Evolutionary conservation across 2,113 vertebrate species (phyloP), one percentile per base, ranked within the genome.

Genomic region (Nesogale talazaci): DNA sequence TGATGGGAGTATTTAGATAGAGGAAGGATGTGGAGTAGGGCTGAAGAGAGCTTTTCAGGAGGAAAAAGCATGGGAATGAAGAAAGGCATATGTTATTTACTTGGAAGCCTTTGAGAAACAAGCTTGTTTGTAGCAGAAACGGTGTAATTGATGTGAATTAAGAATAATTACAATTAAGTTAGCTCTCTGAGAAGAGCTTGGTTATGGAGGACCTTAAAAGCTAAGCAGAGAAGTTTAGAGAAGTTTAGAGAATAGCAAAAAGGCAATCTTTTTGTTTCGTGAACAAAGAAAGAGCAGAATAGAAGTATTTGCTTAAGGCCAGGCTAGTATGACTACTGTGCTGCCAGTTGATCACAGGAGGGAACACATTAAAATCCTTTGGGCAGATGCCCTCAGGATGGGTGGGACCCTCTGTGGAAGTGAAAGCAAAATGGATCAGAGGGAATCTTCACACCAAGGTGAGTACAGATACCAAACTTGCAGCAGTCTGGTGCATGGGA

Each of bases 161-260:
- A 69, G n/a, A n/a, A n/a, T n/a, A n/a, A n/a, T n/a, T n/a, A n/a
- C n/a, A n/a, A n/a, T n/a, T n/a, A n/a, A 16, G 12, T 20, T 36
- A 36, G 6, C 70, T 76, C 29, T 46, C 5, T 46, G 10, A n/a
- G n/a, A n/a, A n/a, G n/a, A n/a, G n/a, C n/a, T 46, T 78, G 27
- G 59, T 34, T 83, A 52, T 3, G 0, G 10, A 75, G 57, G 36
- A 11, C 31, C 38, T 90, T 63, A 79, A 57, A 27, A 78, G 20
- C 36, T 6, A 27, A 23, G n/a, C 19, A 92, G 23, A 88, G 3
- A 34, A 79, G 46, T 90, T 90, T 80, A 92, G 23, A 88, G 3
- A 34, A 79, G 46, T 90, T 90, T 80, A 87, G 78, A 27, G 12
- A 74, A 31, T 80, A 76, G 52, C 20, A 87, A 83, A 86, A 19